Percentiles rank a stretch among this genome's conserved stretches.
These are phyloP conservation scores for Lampris megalopsis DNA, from an alignment of 2,113 vertebrate genomes.

Conservation along the genomic window DNA sequence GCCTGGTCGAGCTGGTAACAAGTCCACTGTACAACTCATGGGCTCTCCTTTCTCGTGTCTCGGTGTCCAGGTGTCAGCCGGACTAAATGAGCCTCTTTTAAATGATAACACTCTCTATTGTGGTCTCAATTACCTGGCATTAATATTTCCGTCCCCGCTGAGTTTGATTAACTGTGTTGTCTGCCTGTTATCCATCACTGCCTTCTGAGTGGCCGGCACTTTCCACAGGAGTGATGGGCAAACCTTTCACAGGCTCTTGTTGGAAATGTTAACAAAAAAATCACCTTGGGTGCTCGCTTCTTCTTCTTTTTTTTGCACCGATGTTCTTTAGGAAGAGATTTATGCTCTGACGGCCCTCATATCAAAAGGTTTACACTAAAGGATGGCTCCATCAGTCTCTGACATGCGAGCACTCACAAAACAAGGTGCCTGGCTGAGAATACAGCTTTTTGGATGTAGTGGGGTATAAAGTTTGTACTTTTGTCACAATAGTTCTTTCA, in stretches of 20 bases:
- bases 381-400: conserved; percentile 36
- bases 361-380: conserved; percentile 41
- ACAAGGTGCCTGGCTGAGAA: conserved; percentile 27
- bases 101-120: conserved; percentile 44
- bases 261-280: conserved; percentile 74
- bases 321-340: conserved; percentile 53
- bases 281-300: conserved; percentile 49
- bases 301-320: conserved; percentile 44
- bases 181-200: conserved; percentile 67
- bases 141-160: conserved; percentile 69
- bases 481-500: background rate
- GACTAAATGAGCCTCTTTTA: conserved; percentile 43
- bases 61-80: conserved; percentile 40
- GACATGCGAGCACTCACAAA: conserved; percentile 23
- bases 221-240: conserved; percentile 58
- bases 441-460: conserved; percentile 33
- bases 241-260: conserved; percentile 66
- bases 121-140: conserved; percentile 65
- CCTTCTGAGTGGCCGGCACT: conserved; percentile 47
- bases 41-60: conserved; percentile 27
- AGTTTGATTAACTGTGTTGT: conserved; percentile 69
- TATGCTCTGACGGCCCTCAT: conserved; percentile 33
- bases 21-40: conserved; percentile 17
- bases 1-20: conserved; percentile 16
- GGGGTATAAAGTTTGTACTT: background rate